Conservation (phyloP, 2,113 vertebrate species). For the Diglossa brunneiventris region DNA sequence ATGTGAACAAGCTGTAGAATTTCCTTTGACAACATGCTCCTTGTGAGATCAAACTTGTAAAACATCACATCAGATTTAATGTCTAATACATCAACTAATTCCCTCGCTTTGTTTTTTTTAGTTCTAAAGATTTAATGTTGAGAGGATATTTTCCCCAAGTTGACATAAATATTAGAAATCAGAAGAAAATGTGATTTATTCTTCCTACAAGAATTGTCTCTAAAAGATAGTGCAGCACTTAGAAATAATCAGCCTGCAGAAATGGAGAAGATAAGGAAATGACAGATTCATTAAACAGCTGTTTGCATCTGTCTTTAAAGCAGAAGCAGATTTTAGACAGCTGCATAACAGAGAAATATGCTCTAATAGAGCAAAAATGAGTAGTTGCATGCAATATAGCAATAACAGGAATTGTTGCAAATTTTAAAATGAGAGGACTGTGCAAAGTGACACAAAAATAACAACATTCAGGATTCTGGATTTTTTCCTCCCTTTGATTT, state of each 20-base stretch:
- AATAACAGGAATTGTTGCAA: not conserved
- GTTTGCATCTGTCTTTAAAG: conserved; percentile 53
- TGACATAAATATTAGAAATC: conserved; percentile 61
- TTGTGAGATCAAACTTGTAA: conserved; percentile 64
- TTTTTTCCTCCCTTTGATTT: not conserved
- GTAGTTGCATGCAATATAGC: not conserved
- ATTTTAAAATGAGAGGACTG: conserved; percentile 15
- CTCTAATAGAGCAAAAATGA: not conserved
- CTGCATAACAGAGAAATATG: conserved; percentile 4
- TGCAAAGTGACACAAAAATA: not conserved
- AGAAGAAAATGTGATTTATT: conserved; percentile 36
- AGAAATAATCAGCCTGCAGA: conserved; percentile 31
- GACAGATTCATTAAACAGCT: conserved; percentile 63
- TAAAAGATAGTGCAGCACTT: conserved; percentile 16
- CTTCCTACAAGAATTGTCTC: conserved; percentile 7
- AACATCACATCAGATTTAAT: conserved; percentile 60
- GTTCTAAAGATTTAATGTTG: conserved; percentile 50
- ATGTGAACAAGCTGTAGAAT: conserved; percentile 53
- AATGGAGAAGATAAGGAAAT: conserved; percentile 12
- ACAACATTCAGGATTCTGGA: not conserved
- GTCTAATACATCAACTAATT: conserved; percentile 53
- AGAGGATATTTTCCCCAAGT: conserved; percentile 41
- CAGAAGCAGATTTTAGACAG: conserved; percentile 30
- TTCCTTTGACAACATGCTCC: conserved; percentile 59
- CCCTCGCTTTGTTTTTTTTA: not conserved